These are phyloP conservation scores for Elachura formosa DNA, from an alignment of 2,113 vertebrate genomes.

Conservation along the genomic window DNA sequence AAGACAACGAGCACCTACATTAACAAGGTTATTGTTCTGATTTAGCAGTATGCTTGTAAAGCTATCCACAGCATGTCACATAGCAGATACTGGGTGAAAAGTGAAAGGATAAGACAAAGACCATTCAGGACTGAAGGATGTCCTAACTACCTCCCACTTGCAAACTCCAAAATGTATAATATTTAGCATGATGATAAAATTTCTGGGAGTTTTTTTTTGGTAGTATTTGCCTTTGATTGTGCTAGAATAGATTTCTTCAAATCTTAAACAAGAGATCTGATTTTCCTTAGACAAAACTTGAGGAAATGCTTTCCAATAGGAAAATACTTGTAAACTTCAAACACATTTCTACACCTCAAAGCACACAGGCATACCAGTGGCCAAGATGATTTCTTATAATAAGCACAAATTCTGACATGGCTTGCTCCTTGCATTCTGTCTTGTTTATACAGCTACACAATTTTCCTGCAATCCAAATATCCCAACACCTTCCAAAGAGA, in stretches of 20 bases:
- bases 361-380: background rate
- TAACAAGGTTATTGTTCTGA: background rate
- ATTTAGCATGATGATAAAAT: background rate
- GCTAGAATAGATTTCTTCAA: background rate
- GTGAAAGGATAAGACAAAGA: background rate
- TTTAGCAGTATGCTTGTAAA: background rate
- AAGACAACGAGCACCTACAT: background rate
- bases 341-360: background rate
- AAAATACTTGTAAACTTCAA: background rate
- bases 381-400: background rate
- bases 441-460: background rate
- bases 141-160: background rate
- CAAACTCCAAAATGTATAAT: background rate
- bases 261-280: background rate
- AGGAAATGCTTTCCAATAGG: background rate
- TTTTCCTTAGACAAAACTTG: background rate
- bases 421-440: background rate
- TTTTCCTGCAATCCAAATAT: background rate
- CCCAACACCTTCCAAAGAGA: background rate
- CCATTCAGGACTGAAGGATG: background rate
- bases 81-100: background rate
- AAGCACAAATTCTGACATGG: background rate
- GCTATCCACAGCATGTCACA: background rate
- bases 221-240: background rate
- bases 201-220: background rate